Base-by-base conservation (phyloP, 2,888 invertebrate genomes). In the Dynastes grantii region DNA sequence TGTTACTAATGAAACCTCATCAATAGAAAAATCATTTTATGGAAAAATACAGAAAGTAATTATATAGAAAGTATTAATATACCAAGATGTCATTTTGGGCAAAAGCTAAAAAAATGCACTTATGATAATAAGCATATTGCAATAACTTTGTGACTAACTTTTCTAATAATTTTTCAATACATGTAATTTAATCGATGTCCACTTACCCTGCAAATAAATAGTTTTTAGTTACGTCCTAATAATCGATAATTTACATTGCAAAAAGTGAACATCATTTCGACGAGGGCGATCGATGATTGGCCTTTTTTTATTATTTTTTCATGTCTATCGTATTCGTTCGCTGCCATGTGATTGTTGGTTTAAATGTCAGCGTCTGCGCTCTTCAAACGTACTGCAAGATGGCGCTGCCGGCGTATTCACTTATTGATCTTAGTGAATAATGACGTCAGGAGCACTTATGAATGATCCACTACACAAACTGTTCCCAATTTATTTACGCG, bases 371-470 rank as follows among this genome's bases (percentile, higher is more conserved):
- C 77, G 77, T 71, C 67, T 77, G 77, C 77, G 77, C 77, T 61
- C 37, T 71, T 51, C 71, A 22, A 45, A 58, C 40, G 40, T 37
- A 58, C 9, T 58, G 73, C 37, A 55, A 77, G 77, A 77, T 77
- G 77, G 61, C 71, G 71, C 61, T 63, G 51, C 16, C 40, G 29
- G 70, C 27, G 32, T 61, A 63, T 71, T 58, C 76, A 53, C 77
- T 85, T 87, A 87, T 87, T 87, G 87, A 87, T 87, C 87, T 49
- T 27, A 67, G 83, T 83, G 68, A 22, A 32, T 45, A 76, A 71
- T 87, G 87, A 87, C 87, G 87, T 87, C 87, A 87, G 85, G 82
- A 83, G 83, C 84, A 86, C 86, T 87, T 85, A 85, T 87, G 87
- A 87, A 87, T 87, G 87, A 87, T 87, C 87, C 85, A 85, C 85